Conservation (phyloP, 2,888 invertebrate species). For the Apodemia duryi region DNA sequence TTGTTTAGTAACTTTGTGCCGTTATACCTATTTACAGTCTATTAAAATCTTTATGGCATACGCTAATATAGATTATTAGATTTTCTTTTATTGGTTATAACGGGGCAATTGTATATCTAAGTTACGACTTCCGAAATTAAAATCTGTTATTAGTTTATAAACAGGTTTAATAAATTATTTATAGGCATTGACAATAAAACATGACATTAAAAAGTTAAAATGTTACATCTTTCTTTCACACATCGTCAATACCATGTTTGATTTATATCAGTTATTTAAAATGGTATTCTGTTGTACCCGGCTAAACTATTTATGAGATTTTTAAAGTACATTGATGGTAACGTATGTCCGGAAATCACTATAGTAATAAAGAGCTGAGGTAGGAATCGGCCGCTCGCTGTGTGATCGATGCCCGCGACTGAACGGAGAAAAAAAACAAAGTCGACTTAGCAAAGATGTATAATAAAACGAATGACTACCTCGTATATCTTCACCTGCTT, state of each 20-base stretch:
- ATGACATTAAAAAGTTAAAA: not conserved
- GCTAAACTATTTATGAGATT: conserved; percentile 19
- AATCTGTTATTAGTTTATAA: not conserved
- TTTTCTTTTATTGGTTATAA: too few species aligned
- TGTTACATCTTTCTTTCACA: conserved; percentile 13
- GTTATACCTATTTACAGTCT: too few species aligned
- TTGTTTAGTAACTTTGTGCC: too few species aligned
- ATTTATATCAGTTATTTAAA: conserved; percentile 16
- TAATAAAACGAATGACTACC: conserved; percentile 76
- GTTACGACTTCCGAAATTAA: conserved; percentile 1
- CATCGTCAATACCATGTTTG: conserved; percentile 17
- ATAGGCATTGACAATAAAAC: not conserved
- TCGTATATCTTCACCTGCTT: conserved; percentile 79
- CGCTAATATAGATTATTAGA: too few species aligned
- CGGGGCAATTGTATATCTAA: not conserved
- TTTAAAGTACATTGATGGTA: conserved; percentile 31
- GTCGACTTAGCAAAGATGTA: conserved; percentile 78
- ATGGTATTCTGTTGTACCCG: conserved; percentile 19
- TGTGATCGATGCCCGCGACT: conserved; percentile 69
- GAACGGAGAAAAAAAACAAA: conserved; percentile 72
- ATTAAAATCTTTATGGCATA: too few species aligned
- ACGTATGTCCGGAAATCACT: conserved; percentile 67
- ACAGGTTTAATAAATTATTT: not conserved
- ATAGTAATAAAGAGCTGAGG: conserved; percentile 71
- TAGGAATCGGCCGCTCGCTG: conserved; percentile 74